These are phyloP conservation scores for Macrobrachium nipponense DNA, from an alignment of 1,140 invertebrate species.

Conservation along the genomic window DNA sequence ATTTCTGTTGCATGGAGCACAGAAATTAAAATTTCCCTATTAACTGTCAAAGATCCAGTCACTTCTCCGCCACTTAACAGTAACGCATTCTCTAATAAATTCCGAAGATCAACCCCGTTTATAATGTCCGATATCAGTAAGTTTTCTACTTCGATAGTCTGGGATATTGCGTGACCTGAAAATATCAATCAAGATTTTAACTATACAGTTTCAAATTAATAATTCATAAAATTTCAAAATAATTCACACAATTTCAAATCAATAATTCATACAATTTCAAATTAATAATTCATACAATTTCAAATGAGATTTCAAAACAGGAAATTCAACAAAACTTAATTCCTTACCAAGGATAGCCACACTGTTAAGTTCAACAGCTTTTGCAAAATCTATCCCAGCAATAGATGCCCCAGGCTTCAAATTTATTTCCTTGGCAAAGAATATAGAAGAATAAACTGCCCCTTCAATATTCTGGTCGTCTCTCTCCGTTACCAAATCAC, in stretches of 20 bases:
- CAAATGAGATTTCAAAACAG: neutral
- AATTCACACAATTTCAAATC: no score
- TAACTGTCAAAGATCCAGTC: constrained; percentile 26
- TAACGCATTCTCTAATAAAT: constrained; percentile 19
- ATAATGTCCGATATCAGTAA: neutral
- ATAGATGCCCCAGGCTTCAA: neutral
- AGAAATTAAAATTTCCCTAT: constrained; percentile 18
- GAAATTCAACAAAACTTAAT: neutral
- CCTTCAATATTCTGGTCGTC: constrained; percentile 2
- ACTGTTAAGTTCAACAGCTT: neutral
- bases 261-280: neutral
- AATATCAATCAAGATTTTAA: neutral
- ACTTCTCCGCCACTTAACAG: constrained; percentile 5
- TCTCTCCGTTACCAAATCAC: constrained; percentile 8
- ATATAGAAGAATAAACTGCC: neutral
- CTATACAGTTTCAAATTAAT: neutral
- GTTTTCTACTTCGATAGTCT: neutral
- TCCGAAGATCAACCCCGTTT: constrained; percentile 22
- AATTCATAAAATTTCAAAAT: no score
- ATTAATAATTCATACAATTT: neutral
- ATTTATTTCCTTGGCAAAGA: neutral
- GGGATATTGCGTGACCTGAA: neutral
- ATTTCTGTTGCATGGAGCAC: neutral
- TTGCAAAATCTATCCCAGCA: constrained; percentile 23
- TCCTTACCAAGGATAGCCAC: constrained; percentile 5